phyloP scores from a whole-genome alignment of 2,797 vertebrate species.

The Pipistrellus pygmaeus region DNA sequence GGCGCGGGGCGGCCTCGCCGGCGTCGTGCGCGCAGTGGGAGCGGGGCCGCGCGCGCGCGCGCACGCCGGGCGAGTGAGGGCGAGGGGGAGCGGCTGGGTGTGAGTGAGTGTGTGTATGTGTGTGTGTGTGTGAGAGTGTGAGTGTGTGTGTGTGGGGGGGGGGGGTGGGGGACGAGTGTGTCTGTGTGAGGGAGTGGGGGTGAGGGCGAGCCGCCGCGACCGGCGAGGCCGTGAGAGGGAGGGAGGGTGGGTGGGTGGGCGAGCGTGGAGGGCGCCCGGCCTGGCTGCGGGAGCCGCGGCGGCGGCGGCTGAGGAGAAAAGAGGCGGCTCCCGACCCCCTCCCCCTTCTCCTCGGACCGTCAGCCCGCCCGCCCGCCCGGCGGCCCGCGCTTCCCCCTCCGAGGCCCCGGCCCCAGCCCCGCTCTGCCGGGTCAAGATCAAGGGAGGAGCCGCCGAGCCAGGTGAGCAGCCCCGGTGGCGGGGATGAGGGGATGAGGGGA shows the following conservation, averaged over 20 bases:
- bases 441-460: slow-evolving; percentile 52
- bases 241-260: not conserved
- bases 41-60: slow-evolving; percentile 13
- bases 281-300: slow-evolving; percentile 67
- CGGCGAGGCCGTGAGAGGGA: slow-evolving; percentile 60
- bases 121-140: not conserved
- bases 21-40: slow-evolving; percentile 58
- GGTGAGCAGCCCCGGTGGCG: slow-evolving; percentile 32
- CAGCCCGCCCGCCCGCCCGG: not conserved
- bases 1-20: slow-evolving; percentile 36
- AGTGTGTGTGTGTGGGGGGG: not conserved
- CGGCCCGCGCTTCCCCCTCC: slow-evolving; percentile 31
- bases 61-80: slow-evolving; percentile 14
- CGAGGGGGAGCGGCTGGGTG: slow-evolving; percentile 25
- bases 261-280: slow-evolving; percentile 64
- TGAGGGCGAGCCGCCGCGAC: not conserved
- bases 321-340: slow-evolving; percentile 72
- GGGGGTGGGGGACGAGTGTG: not conserved
- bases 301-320: slow-evolving; percentile 67
- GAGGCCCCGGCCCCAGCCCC: slow-evolving; percentile 56
- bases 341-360: slow-evolving; percentile 39
- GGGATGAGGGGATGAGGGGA: not conserved
- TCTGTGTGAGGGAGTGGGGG: not conserved
- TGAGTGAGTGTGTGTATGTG: not conserved
- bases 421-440: not conserved